Base-by-base conservation (phyloP, 1,140 invertebrate genomes). In the Drosophila bipectinata region DNA sequence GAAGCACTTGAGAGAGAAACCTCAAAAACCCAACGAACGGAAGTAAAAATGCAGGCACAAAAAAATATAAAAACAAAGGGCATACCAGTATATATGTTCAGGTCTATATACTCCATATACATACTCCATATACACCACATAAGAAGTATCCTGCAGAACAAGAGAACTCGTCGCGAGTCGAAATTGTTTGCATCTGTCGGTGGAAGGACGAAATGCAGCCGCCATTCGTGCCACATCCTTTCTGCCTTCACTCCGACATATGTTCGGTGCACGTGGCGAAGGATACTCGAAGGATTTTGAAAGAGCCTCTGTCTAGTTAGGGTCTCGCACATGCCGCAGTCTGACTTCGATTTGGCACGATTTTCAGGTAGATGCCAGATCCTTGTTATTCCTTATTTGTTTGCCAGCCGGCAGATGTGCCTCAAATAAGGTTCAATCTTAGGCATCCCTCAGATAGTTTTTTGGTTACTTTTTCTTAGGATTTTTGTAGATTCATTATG, bases 121-220 rank as follows among this genome's bases (percentile, higher is more conserved):
- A 57, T 9, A 18, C 41, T 18, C 14, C 14, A 21, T 9, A 45
- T 9, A 18, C 8, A 21, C 15, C 7, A 58, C 28, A 32, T 12
- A 47, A 68, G 66, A 37, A 66, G 49, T 64, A 24, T 55, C 47
- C 63, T 49, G 62, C 28, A 15, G 37, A 57, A 66, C 72, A 74
- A 47, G 53, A 56, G 59, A 68, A 3, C 21, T 21, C 21, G 3
- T 21, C 24, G 41, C 32, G 39, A 44, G 15, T 39, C 44, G 53
- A 58, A 63, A 73, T 74, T 34, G 60, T 74, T 74, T 75, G 72
- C 72, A 74, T 74, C 72, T 74, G 72, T 64, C 72, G 72, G 32
- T 73, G 18, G 41, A 44, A 37, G 37, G 28, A 54, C 47, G 14
- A 26, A 64, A 68, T 64, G 64, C 60, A 67, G 59, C 59, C 37